A percentile compares a stretch with the other conserved stretches of the same genome.
Conservation (phyloP, 2,888 invertebrate genomes). For the Hofmannophila pseudospretella region DNA sequence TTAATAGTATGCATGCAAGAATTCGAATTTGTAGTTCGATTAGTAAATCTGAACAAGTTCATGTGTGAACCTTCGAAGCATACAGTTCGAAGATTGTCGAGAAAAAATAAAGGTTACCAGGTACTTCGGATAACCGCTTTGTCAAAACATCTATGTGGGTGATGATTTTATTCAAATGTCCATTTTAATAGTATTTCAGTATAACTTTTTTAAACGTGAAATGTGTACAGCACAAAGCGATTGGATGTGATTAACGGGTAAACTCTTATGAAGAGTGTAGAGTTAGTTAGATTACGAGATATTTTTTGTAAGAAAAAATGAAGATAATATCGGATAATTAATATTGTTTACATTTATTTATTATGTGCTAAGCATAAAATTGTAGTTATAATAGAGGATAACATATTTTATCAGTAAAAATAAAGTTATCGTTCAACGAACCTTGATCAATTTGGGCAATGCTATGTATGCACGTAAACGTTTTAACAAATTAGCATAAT, state of each 20-base stretch:
- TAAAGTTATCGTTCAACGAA: neutral
- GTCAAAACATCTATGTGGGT: conserved; percentile 16
- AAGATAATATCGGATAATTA: conserved; percentile 2
- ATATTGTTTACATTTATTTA: conserved; percentile 1
- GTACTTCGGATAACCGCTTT: conserved; percentile 5
- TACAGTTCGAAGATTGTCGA: too few relatives aligned
- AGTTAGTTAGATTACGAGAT: conserved; percentile 22
- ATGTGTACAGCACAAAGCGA: conserved; percentile 32
- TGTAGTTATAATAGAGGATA: neutral
- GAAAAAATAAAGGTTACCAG: too few relatives aligned
- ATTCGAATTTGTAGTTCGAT: too few relatives aligned
- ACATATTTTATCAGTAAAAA: neutral
- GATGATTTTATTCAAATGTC: conserved; percentile 18
- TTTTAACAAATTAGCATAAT: too few relatives aligned
- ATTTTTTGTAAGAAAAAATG: neutral
- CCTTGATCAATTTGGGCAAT: neutral
- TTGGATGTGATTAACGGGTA: conserved; percentile 51
- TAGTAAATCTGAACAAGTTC: too few relatives aligned
- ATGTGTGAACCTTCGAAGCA: too few relatives aligned
- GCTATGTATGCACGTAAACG: neutral
- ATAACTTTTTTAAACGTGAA: conserved; percentile 12
- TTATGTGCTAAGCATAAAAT: conserved; percentile 8
- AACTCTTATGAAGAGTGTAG: conserved; percentile 49
- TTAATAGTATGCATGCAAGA: too few relatives aligned
- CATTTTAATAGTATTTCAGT: conserved; percentile 16